A percentile compares a stretch with the other conserved stretches of the same genome.
These are phyloP conservation scores for Megastigmus dorsalis DNA, from an alignment of 2,888 invertebrate genomes.

Conservation along the genomic window DNA sequence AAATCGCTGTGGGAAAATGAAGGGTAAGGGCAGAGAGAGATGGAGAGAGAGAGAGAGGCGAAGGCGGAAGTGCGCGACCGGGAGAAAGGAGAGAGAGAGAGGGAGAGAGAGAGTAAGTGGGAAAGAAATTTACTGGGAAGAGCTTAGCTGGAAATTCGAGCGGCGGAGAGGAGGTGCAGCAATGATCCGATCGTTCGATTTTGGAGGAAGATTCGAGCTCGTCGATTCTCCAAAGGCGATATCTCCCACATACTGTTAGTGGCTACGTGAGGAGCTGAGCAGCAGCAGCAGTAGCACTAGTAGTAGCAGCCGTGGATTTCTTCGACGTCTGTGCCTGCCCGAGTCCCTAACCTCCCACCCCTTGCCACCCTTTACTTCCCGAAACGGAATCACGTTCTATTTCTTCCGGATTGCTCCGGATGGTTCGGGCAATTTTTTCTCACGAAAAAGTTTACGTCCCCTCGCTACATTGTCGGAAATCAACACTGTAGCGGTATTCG, in stretches of 20 bases:
- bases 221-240: slow-evolving; percentile 23
- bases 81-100: slow-evolving; percentile 16
- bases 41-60: background rate
- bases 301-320: slow-evolving; percentile 1
- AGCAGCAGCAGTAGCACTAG: background rate
- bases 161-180: slow-evolving; percentile 6
- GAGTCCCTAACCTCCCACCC: background rate
- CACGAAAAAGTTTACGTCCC: background rate
- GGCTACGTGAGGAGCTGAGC: slow-evolving; percentile 16
- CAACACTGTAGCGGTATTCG: background rate
- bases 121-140: slow-evolving; percentile 31
- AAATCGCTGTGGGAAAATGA: background rate
- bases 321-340: background rate
- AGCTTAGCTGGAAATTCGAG: slow-evolving; percentile 24
- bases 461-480: slow-evolving; percentile 14
- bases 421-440: slow-evolving; percentile 9
- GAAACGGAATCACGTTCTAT: slow-evolving; percentile 49
- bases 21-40: slow-evolving; percentile 6
- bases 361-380: background rate
- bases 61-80: too few species aligned
- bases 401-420: slow-evolving; percentile 42
- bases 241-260: slow-evolving; percentile 32
- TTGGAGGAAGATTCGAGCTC: slow-evolving; percentile 20
- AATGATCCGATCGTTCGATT: slow-evolving; percentile 39
- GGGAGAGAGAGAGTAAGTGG: slow-evolving; percentile 29